Conservation (phyloP, 2,113 vertebrate species). For the Tragulus kanchil region DNA sequence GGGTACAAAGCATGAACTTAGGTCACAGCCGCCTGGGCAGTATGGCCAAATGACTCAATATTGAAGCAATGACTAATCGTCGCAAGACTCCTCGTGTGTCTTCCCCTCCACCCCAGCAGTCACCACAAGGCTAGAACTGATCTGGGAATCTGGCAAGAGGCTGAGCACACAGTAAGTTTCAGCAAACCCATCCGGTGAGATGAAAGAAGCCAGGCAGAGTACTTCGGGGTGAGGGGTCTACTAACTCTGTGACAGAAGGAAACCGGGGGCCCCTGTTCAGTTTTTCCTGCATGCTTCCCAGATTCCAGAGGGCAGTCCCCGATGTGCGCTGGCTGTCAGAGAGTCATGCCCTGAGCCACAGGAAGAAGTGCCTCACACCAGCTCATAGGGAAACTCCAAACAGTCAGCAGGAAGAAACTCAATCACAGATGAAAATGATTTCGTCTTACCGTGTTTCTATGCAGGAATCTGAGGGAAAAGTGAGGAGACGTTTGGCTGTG, state of each 20-base stretch:
- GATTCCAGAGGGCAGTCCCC: neutral
- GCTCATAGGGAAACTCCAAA: slow-evolving; percentile 78
- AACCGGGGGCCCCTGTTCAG: neutral
- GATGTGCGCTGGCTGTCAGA: neutral
- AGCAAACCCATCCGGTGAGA: neutral
- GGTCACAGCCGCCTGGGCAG: neutral
- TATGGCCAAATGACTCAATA: slow-evolving; percentile 66
- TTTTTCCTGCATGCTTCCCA: neutral
- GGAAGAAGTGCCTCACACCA: slow-evolving; percentile 71
- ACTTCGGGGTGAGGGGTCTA: neutral
- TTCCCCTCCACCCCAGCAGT: slow-evolving; percentile 33
- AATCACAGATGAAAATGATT: slow-evolving; percentile 68
- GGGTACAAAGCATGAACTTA: neutral
- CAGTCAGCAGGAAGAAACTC: slow-evolving; percentile 74
- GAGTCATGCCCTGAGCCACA: slow-evolving; percentile 67
- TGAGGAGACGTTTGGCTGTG: neutral
- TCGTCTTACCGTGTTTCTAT: slow-evolving; percentile 48
- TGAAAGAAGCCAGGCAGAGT: neutral
- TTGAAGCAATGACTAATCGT: slow-evolving; percentile 68
- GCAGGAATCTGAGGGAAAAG: neutral
- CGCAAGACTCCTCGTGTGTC: neutral
- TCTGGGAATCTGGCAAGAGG: neutral
- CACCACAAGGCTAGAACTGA: slow-evolving; percentile 50
- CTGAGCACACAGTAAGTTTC: neutral
- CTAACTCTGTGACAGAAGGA: neutral